Evolutionary conservation across 2,113 vertebrate species (phyloP).

Genomic region (Trinectes maculatus): DNA sequence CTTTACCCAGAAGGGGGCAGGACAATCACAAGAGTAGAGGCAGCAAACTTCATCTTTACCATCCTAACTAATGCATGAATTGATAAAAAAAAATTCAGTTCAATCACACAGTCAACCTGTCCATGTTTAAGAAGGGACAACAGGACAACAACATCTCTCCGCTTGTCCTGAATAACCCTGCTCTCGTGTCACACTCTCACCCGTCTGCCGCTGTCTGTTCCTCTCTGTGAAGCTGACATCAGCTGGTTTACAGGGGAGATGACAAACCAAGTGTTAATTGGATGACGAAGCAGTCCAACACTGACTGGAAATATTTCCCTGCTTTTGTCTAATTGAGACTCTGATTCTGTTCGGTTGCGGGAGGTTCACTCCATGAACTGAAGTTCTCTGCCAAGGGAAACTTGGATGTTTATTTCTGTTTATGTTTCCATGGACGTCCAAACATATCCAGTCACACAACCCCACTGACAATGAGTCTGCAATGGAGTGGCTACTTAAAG

Average conservation of each 20-base stretch:
- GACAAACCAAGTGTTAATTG: slow-evolving; percentile 37
- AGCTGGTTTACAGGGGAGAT: background rate
- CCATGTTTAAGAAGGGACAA: background rate
- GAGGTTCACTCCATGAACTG: background rate
- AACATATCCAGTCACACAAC: background rate
- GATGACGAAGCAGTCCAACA: background rate
- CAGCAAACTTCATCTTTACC: background rate
- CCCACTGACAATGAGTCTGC: background rate
- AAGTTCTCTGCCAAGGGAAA: background rate
- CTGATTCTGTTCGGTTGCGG: slow-evolving; percentile 22
- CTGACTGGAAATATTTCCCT: slow-evolving; percentile 34
- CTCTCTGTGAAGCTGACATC: background rate
- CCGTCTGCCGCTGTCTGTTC: background rate
- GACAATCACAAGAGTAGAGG: background rate
- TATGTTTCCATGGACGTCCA: background rate
- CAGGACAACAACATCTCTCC: background rate
- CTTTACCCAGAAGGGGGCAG: slow-evolving; percentile 52
- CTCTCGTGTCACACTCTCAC: slow-evolving; percentile 18
- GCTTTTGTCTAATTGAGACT: slow-evolving; percentile 17
- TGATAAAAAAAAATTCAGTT: background rate
- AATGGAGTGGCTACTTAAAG: background rate
- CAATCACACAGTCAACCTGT: too few relatives aligned
- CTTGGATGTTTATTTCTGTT: background rate
- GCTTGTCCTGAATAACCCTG: slow-evolving; percentile 20
- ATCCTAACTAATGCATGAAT: background rate